Base-by-base conservation (phyloP, 2,797 vertebrate genomes). In the Tapera naevia region DNA sequence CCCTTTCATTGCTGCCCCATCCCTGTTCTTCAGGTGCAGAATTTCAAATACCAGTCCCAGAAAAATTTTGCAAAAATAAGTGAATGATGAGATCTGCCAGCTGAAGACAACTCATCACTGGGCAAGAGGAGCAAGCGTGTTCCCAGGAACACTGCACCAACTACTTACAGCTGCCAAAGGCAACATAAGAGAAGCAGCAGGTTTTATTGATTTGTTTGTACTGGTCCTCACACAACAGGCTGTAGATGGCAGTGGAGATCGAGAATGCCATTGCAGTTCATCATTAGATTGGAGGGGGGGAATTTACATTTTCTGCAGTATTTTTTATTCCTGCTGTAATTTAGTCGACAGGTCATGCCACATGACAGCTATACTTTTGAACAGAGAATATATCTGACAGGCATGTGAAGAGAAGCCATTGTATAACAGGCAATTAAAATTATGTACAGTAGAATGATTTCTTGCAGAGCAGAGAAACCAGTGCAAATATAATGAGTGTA, bases 351-450 rank as follows among this genome's bases (percentile, higher is more conserved):
- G 91, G 85, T 83, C 86, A 48, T 35, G 76, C 81, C 81, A 87
- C 15, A 5, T 13, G 17, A 23, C 75, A 60, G 70, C 75, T 57
- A 15, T n/a, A 27, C 64, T 60, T 81, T 10, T 25, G 54, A 75
- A 54, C 35, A 75, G 64, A 50, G 83, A 65, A 18, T 37, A 3
- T n/a, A 66, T 80, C 41, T 94, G 95, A 88, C 91, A 88, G 83
- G 67, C 90, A 84, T 5, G 41, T 87, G 67, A 64, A 84, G 73
- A 72, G 76, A 74, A 67, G 53, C 82, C 35, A 65, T 23, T 43
- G 79, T 78, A 19, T 91, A 96, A 93, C 50, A 80, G 87, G 86
- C 91, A 97, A 95, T 96, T 95, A 95, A 94, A 93, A 78, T 85
- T 69, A 91, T n/a, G 72, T 46, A 79, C 89, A 82, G 88, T 87